phyloP scores from a whole-genome alignment of 2,113 vertebrate genomes.

The Nettapus auritus region DNA sequence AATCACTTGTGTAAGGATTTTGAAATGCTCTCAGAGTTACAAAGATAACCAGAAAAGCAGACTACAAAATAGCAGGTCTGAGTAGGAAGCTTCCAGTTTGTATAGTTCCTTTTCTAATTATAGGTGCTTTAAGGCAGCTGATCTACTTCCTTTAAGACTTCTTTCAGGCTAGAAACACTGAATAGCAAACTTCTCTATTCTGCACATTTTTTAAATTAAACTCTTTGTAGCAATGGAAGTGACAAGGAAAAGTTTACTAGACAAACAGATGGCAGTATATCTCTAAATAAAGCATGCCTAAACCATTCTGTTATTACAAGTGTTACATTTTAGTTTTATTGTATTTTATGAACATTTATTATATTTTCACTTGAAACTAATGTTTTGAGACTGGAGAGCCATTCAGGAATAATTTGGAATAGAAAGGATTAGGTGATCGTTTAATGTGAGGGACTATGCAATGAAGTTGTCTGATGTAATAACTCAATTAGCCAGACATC shows the following conservation, averaged over 20 bases:
- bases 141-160: neutral
- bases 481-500: neutral
- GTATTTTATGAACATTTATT: neutral
- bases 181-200: neutral
- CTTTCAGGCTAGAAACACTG: neutral
- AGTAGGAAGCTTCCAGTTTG: neutral
- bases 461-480: constrained; percentile 12
- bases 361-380: neutral
- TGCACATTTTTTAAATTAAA: constrained; percentile 22
- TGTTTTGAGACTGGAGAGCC: constrained; percentile 2
- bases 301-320: neutral
- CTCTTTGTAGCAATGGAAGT: neutral
- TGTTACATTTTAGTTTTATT: neutral
- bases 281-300: neutral
- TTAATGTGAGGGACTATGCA: neutral
- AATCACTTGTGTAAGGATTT: constrained; percentile 12
- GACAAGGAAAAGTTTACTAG: neutral
- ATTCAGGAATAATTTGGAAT: constrained; percentile 22
- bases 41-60: neutral
- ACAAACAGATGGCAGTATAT: neutral
- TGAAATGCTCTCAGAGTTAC: neutral
- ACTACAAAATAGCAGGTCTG: neutral
- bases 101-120: neutral
- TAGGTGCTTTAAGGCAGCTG: neutral
- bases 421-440: neutral